Base-by-base conservation (phyloP, 2,797 vertebrate species). In the Carduelis carduelis region DNA sequence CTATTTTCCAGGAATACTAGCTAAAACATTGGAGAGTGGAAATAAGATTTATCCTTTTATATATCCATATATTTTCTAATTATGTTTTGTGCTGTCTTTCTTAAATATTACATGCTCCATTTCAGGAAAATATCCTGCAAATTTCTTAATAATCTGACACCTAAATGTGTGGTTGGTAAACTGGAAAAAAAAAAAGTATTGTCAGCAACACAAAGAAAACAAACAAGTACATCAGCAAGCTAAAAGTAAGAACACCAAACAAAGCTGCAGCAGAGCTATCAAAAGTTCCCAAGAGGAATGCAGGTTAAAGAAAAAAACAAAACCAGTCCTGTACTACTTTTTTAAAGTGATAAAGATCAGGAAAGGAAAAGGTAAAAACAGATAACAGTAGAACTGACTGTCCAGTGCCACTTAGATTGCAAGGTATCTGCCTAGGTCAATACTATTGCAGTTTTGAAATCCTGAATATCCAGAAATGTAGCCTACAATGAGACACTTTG, bases 271-370 rank as follows among this genome's bases (percentile, higher is more conserved):
- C 18, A 77, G 26, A 76, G 22, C 6, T 18, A 74, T 41, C 5
- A 66, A 55, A 70, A n/a, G 9, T 34, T 77, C 5, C 8, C 4
- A 50, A 52, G 4, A 49, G 6, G 8, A 68, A 32, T 5, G 1
- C 8, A 69, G 2, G 8, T 59, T 50, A 28, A 68, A 52, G 41
- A 46, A 39, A 35, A 44, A 22, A 35, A 6, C 5, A 14, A 6
- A 34, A 20, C 3, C 2, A 41, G 1, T 28, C 1, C 2, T 56
- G 6, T 8, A 14, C 14, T 82, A 27, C 4, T 16, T 60, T 64
- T 50, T 8, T 61, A 9, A 89, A 50, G 5, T 43, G 7, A 78
- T 11, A 34, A 64, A 65, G 19, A 30, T 34, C 2, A 2, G 14
- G 6, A 4, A 50, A 4, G 11, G 8, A 23, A 55, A 47, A 63